Evolutionary conservation across 2,888 invertebrate genomes (phyloP).

Genomic region (Luffia ferchaultella): DNA sequence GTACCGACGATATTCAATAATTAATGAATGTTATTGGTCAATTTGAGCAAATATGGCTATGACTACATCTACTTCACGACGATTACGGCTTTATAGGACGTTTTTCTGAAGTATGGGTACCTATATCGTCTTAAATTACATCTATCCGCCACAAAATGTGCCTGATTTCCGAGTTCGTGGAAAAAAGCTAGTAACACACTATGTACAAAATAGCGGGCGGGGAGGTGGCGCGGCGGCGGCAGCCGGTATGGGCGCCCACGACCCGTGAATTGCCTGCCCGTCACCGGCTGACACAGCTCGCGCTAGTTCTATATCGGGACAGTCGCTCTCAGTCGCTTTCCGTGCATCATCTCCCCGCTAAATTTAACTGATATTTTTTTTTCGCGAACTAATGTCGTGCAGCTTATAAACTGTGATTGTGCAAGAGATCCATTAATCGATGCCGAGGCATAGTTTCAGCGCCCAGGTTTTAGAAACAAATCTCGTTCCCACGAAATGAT

Average conservation of each 20-base stretch:
- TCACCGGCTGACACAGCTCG: constrained; percentile 39
- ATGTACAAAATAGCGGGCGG: no score
- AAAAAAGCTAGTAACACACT: no score
- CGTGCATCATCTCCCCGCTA: constrained; percentile 55
- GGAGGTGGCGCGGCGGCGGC: neutral
- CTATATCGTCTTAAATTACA: no score
- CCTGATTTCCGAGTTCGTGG: no score
- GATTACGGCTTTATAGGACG: no score
- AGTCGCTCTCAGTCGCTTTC: constrained; percentile 58
- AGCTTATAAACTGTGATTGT: neutral
- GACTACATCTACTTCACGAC: no score
- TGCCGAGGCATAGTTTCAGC: neutral
- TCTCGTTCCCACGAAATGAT: neutral
- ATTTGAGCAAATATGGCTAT: no score
- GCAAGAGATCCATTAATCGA: neutral
- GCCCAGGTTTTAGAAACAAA: neutral
- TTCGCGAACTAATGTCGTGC: neutral
- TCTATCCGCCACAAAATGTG: no score
- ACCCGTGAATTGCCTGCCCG: constrained; percentile 19
- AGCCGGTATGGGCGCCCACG: neutral
- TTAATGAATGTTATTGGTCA: no score
- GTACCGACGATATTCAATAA: no score
- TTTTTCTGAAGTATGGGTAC: no score
- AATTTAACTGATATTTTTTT: constrained; percentile 23
- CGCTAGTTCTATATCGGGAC: constrained; percentile 62